phyloP scores from a whole-genome alignment of 2,113 vertebrate species.

The Esox niger region DNA sequence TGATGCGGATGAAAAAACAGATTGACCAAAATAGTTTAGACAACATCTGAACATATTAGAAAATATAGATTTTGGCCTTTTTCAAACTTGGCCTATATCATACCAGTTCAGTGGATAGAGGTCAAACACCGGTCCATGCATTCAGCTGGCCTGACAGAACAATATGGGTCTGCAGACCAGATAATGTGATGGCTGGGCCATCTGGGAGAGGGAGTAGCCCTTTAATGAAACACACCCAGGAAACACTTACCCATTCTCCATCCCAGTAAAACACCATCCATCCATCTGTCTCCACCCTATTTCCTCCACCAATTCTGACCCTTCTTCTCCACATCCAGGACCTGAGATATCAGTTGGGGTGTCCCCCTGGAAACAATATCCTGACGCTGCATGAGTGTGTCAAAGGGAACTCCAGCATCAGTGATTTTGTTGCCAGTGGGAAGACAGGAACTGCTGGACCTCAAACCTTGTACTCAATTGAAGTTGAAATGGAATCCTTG shows the following conservation, averaged over 20 bases:
- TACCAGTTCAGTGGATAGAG: slow-evolving; percentile 57
- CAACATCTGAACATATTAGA: neutral
- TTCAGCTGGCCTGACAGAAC: slow-evolving; percentile 40
- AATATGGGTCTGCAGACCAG: neutral
- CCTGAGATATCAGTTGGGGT: slow-evolving; percentile 47
- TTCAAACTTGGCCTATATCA: slow-evolving; percentile 34
- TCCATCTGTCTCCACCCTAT: slow-evolving; percentile 10
- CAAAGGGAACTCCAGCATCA: slow-evolving; percentile 88
- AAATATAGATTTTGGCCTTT: neutral
- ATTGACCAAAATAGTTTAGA: slow-evolving; percentile 32
- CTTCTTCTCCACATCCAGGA: slow-evolving; percentile 17
- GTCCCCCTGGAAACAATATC: slow-evolving; percentile 84
- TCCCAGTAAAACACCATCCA: slow-evolving; percentile 60
- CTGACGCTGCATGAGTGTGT: slow-evolving; percentile 86
- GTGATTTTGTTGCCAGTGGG: slow-evolving; percentile 90
- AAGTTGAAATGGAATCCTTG: too few relatives aligned
- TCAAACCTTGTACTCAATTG: too few relatives aligned
- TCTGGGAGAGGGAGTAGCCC: slow-evolving; percentile 7
- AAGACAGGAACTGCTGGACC: slow-evolving; percentile 61
- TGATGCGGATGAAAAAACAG: slow-evolving; percentile 38
- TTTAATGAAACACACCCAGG: neutral
- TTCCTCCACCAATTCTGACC: neutral
- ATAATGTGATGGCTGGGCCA: slow-evolving; percentile 1
- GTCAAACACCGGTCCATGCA: slow-evolving; percentile 46
- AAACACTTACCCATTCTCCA: slow-evolving; percentile 23